Base-by-base conservation (phyloP, 2,888 invertebrate species). In the Dolomedes plantarius region DNA sequence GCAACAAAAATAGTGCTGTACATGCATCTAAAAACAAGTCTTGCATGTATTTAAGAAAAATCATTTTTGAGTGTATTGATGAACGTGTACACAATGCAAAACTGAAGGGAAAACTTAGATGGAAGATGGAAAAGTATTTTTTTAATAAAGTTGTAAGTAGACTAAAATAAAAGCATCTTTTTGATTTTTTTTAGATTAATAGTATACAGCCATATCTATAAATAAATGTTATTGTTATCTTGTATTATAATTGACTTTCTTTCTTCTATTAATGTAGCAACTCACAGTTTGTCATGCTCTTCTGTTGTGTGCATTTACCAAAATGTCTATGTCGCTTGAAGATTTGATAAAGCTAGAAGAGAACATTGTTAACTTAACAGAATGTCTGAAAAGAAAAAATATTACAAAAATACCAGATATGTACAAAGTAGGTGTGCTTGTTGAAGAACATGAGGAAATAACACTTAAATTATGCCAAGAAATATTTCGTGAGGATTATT, bases 281-380 rank as follows among this genome's bases (percentile, higher is more conserved):
- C 73, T 85, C 73, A 62, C 72, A 13, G 23, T 85, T 36, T 67
- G 67, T n/a, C 68, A 85, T 27, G 32, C 76, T n/a, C 28, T 85
- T 0, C 28, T 85, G 5, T 32, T 85, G 41, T 56, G 46, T 31
- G 64, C 67, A 27, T 27, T 85, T 1, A 73, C 83, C 9, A 85
- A 36, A 27, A 64, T 73, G 36, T 31, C 64, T 29, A 56, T 85
- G 50, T 68, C 72, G 41, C 23, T 31, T n/a, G 67, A 77, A 6
- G 71, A 77, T 28, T 36, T 77, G 7, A 23, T 19, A 9, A 16
- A 16, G 29, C 36, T 85, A 19, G 83, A 85, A 39, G 68, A 72
- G 19, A 28, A n/a, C 11, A 31, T 85, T 13, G 16, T 85, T 29
- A 68, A 41, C 36, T 41, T 85, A 28, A 71, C 75, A 41, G 23